Conservation (phyloP, 1,140 invertebrate genomes). For the Tachypleus tridentatus region DNA sequence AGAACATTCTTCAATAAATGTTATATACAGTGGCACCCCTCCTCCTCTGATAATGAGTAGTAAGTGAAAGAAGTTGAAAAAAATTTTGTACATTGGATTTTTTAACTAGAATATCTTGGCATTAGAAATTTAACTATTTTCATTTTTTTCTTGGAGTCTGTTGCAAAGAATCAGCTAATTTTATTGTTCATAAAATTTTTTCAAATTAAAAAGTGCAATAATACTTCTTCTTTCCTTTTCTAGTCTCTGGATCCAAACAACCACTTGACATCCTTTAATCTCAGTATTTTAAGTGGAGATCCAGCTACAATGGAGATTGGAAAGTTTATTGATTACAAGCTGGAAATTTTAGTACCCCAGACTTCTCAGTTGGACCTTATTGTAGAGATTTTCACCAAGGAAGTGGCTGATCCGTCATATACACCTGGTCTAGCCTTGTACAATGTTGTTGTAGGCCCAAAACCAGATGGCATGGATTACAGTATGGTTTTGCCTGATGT, state of each 20-base stretch:
- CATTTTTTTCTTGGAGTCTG: conserved; percentile 3
- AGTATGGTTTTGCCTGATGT: conserved; percentile 10
- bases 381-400: conserved; percentile 27
- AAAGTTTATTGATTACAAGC: conserved; percentile 10
- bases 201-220: not conserved
- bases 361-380: conserved; percentile 24
- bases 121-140: conserved; percentile 7
- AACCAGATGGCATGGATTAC: conserved; percentile 8
- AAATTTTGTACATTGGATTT: too few relatives aligned
- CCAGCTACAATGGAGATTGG: conserved; percentile 17
- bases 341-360: conserved; percentile 18
- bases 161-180: not conserved
- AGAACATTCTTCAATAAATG: too few relatives aligned
- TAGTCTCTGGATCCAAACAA: not conserved
- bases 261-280: conserved; percentile 15
- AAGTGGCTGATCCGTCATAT: conserved; percentile 19
- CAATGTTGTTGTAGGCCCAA: conserved; percentile 14
- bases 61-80: too few relatives aligned
- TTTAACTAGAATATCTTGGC: too few relatives aligned
- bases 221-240: too few relatives aligned
- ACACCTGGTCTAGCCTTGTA: conserved; percentile 22
- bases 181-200: not conserved
- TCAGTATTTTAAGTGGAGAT: conserved; percentile 15
- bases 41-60: too few relatives aligned
- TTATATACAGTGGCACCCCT: too few relatives aligned